Evolutionary conservation across 1,140 invertebrate genomes (phyloP), one percentile per base, ranked within the genome.

Genomic region (Lanistes nyassanus): DNA sequence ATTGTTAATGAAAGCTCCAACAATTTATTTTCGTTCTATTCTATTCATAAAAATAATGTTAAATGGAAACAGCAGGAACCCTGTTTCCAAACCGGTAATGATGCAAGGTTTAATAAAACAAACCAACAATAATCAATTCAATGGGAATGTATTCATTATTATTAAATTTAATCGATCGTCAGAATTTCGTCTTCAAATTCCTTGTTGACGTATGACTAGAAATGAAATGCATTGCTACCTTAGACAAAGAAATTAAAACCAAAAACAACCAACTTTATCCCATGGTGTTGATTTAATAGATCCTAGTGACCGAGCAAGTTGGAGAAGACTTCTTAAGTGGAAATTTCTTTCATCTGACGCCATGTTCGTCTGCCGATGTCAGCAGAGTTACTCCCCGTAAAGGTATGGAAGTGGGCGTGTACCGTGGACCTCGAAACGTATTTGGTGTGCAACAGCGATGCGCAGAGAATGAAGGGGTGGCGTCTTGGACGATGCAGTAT

Each of bases 271-370:
- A 67, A 96, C 95, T 92, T 97, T 97, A 88, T 95, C 94, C 94
- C 94, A 95, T 89, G 95, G 94, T 80, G 95, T 94, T 74, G 94
- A 93, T 86, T 94, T 93, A 62, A 97, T 93, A 75, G 92, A 92
- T 29, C 95, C 95, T 77, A 97, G 89, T 80, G 95, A 96, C 87
- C 95, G 92, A 2, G 96, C 96, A 83, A 97, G 92, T 90, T 96
- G 94, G 87, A 95, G 93, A 53, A 97, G 93, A 29, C 94, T 95
- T 88, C 94, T 94, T 81, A 93, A 93, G 88, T 96, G 97, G 89
- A 96, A 96, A 77, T 84, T 76, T 69, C 83, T 85, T 42, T 87
- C 84, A 70, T 82, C 84, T 72, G 74, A 65, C 64, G 76, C 67
- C 72, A 68, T 78, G 37, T 73, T 72, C n/a, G 53, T 76, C 64